phyloP scores from a whole-genome alignment of 2,113 vertebrate genomes.

The Cephalopterus ornatus region DNA sequence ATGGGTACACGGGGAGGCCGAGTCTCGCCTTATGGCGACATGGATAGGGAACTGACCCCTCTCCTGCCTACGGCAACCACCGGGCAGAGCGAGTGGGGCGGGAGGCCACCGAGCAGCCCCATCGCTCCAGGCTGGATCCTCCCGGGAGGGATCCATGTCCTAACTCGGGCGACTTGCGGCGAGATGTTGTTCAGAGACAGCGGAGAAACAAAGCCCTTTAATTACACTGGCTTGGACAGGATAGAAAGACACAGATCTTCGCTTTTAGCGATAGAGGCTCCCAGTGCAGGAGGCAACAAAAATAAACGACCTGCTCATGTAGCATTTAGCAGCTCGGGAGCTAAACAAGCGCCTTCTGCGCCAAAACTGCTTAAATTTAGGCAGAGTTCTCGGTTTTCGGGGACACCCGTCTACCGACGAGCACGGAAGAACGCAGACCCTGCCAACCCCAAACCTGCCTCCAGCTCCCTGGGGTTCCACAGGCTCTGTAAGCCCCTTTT shows the following conservation, averaged over 20 bases:
- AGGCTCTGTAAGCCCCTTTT: rapidly evolving
- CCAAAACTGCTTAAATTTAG: not conserved
- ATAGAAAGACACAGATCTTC: not conserved
- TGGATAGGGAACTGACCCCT: rapidly evolving
- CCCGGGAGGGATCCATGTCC: rapidly evolving
- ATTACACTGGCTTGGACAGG: not conserved
- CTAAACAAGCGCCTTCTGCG: not conserved
- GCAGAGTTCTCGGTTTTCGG: not conserved
- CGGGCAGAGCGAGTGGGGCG: rapidly evolving
- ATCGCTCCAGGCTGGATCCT: rapidly evolving
- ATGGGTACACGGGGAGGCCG: rapidly evolving
- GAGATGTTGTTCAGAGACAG: not conserved
- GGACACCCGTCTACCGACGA: rapidly evolving
- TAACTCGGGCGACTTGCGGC: rapidly evolving
- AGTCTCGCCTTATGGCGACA: rapidly evolving
- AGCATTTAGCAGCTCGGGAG: not conserved
- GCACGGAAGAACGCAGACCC: rapidly evolving
- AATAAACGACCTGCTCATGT: too few relatives aligned
- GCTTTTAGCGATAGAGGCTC: not conserved
- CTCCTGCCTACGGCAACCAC: too few relatives aligned
- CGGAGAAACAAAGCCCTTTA: not conserved
- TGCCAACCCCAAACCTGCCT: rapidly evolving
- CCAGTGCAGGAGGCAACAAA: not conserved
- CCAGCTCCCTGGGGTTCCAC: rapidly evolving
- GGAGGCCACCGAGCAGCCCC: rapidly evolving